Percentiles rank a stretch among this genome's conserved stretches.
Evolutionary conservation across 2,888 invertebrate species (phyloP).

Genomic region (Cheilosia vernalis): DNA sequence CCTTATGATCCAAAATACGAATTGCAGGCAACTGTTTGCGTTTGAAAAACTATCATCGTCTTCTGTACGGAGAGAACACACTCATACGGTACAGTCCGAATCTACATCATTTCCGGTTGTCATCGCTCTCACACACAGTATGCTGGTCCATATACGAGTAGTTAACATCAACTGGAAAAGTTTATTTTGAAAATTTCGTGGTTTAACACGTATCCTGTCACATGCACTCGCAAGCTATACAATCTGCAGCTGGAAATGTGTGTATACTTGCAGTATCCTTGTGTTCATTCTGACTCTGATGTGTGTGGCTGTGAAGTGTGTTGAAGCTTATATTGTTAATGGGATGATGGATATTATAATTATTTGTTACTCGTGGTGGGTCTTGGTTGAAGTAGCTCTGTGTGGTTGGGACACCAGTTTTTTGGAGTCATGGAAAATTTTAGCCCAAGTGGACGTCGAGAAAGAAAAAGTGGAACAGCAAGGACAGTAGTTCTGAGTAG

Average conservation of each 20-base stretch:
- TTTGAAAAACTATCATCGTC: constrained; percentile 69
- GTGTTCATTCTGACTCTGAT: neutral
- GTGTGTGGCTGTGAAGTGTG: constrained; percentile 19
- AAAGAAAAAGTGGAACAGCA: no score
- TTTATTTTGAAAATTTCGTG: constrained; percentile 74
- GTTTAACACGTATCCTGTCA: constrained; percentile 75
- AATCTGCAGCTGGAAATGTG: neutral
- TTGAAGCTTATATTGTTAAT: constrained; percentile 52
- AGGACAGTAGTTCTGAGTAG: no score
- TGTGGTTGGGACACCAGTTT: constrained; percentile 35
- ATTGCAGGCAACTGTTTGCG: constrained; percentile 9
- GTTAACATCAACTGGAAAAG: constrained; percentile 73
- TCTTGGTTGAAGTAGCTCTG: constrained; percentile 31
- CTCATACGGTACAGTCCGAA: constrained; percentile 50
- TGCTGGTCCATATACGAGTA: constrained; percentile 13
- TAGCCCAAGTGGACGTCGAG: no score
- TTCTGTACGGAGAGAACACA: neutral
- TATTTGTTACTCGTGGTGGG: constrained; percentile 38
- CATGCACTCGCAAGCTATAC: constrained; percentile 25
- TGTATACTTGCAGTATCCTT: neutral
- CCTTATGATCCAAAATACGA: neutral
- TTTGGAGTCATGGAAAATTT: no score
- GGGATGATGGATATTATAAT: constrained; percentile 69
- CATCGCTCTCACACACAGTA: constrained; percentile 63
- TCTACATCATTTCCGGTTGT: constrained; percentile 73